These are phyloP conservation scores for Cheiracanthium punctorium DNA, from an alignment of 2,888 invertebrate species.

Conservation along the genomic window DNA sequence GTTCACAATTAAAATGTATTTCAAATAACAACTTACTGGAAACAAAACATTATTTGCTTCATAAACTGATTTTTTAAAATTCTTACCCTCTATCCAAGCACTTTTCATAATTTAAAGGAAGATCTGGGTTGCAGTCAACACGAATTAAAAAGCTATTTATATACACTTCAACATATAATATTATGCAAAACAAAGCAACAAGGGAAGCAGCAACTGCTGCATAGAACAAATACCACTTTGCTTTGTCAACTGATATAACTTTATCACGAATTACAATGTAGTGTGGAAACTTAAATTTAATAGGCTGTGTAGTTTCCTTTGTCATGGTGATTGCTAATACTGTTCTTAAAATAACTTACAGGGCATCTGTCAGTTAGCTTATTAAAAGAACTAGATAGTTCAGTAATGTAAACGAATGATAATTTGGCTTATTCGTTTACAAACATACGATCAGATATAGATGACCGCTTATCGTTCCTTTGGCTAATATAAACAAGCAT, in stretches of 20 bases:
- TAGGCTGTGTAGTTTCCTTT: background rate
- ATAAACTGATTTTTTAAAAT: background rate
- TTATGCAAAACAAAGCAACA: constrained; percentile 51
- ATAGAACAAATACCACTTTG: constrained; percentile 58
- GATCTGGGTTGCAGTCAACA: constrained; percentile 60
- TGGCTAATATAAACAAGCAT: background rate
- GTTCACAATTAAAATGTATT: too few relatives aligned
- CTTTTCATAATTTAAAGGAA: constrained; percentile 60
- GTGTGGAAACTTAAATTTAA: constrained; percentile 36
- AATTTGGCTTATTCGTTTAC: background rate
- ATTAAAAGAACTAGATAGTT: background rate
- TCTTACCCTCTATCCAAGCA: constrained; percentile 62
- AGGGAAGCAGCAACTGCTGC: background rate
- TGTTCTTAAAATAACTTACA: too few relatives aligned
- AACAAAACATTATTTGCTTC: background rate
- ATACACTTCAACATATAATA: constrained; percentile 62
- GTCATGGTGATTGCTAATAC: background rate
- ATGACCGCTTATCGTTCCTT: background rate
- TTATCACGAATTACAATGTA: constrained; percentile 39
- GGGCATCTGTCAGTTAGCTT: too few relatives aligned
- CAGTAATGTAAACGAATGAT: background rate
- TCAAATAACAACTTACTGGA: too few relatives aligned
- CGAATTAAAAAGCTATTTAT: constrained; percentile 59
- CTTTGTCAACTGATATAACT: constrained; percentile 39
- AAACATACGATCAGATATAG: background rate